These are phyloP conservation scores for Heterodera schachtii DNA, from an alignment of 1,140 invertebrate species.

Conservation along the genomic window DNA sequence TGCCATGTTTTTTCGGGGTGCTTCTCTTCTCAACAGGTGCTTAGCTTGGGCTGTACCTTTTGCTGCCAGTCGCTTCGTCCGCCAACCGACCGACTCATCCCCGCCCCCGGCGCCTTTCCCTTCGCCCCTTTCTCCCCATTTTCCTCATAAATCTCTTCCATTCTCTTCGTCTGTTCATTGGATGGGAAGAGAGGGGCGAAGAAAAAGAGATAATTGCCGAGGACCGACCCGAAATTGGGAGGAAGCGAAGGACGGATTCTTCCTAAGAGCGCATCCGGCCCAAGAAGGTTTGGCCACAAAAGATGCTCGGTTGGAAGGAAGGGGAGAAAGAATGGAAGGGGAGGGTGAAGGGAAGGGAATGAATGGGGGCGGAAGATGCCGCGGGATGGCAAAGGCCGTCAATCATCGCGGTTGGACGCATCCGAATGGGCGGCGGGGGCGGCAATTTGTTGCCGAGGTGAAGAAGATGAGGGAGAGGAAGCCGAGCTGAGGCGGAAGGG, in stretches of 20 bases:
- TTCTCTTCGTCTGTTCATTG: background rate
- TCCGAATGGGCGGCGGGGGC: slow-evolving; percentile 8
- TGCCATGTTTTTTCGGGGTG: background rate
- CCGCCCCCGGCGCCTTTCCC: background rate
- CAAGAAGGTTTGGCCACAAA: background rate
- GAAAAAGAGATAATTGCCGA: slow-evolving; percentile 22
- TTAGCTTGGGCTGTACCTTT: background rate
- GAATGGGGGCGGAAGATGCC: background rate
- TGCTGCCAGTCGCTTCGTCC: background rate
- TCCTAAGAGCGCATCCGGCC: slow-evolving; percentile 21
- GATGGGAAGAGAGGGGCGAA: background rate
- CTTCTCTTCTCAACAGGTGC: background rate
- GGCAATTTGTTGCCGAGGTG: slow-evolving; percentile 32
- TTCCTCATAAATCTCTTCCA: slow-evolving; percentile 7
- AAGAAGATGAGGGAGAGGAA: background rate
- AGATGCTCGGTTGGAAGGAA: background rate
- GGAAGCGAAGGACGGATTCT: slow-evolving; percentile 8
- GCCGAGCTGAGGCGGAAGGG: no score
- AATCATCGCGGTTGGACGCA: slow-evolving; percentile 35
- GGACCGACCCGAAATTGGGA: background rate
- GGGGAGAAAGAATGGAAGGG: background rate
- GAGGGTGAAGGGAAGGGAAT: no score
- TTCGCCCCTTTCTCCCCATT: background rate
- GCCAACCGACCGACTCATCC: background rate
- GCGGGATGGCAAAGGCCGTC: background rate